These are phyloP conservation scores for Macrosoma leucophasiata DNA, from an alignment of 2,888 invertebrate species.

Conservation along the genomic window DNA sequence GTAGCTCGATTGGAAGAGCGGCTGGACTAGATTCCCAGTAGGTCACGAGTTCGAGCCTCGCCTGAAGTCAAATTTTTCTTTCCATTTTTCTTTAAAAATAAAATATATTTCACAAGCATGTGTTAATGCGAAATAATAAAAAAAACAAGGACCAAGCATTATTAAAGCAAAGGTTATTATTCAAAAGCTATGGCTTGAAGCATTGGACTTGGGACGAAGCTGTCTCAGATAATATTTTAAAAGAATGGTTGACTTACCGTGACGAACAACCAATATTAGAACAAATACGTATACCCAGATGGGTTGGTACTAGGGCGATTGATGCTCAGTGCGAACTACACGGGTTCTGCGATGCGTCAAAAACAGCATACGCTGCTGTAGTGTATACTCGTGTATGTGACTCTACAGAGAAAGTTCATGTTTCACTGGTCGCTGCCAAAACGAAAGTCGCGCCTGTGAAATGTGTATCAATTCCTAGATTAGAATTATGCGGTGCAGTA, in stretches of 20 bases:
- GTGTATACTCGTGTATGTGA: too few species aligned
- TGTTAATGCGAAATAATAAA: too few species aligned
- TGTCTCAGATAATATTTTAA: slow-evolving; percentile 1
- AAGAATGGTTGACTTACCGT: slow-evolving; percentile 20
- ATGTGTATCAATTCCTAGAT: background rate
- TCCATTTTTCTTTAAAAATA: too few species aligned
- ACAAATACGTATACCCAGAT: slow-evolving; percentile 9
- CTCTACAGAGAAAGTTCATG: too few species aligned
- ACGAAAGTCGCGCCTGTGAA: background rate
- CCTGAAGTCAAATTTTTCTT: too few species aligned
- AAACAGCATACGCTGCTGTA: slow-evolving; percentile 6
- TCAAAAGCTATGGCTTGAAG: slow-evolving; percentile 16
- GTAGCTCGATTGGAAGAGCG: too few species aligned
- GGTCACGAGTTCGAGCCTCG: too few species aligned
- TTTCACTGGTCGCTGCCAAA: background rate
- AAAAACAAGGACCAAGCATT: slow-evolving; percentile 16
- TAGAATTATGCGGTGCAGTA: background rate
- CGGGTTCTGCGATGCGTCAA: slow-evolving; percentile 13
- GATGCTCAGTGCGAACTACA: slow-evolving; percentile 6
- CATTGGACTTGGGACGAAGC: slow-evolving; percentile 10
- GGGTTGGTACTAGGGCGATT: slow-evolving; percentile 5
- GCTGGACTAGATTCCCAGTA: too few species aligned
- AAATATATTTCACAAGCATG: too few species aligned
- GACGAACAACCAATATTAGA: slow-evolving; percentile 8
- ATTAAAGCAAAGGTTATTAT: slow-evolving; percentile 10